These are phyloP conservation scores for Nautilus pompilius DNA, from an alignment of 1,140 invertebrate genomes.

Conservation along the genomic window DNA sequence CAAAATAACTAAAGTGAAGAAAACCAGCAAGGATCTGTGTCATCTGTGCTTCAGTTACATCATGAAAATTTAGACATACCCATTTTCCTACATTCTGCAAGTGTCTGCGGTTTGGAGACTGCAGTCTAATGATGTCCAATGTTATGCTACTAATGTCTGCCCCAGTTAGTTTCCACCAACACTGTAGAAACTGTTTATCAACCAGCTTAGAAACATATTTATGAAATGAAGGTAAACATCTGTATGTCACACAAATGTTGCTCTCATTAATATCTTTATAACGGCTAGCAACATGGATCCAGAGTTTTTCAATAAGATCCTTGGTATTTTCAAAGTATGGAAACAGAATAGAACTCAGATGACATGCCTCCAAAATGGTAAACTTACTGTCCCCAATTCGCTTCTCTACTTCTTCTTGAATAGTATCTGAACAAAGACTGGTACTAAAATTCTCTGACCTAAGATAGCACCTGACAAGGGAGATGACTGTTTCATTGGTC, in stretches of 20 bases:
- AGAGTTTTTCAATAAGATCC: conserved; percentile 64
- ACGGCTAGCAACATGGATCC: conserved; percentile 65
- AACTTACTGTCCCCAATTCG: conserved; percentile 60
- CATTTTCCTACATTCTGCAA: conserved; percentile 61
- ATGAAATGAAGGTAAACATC: conserved; percentile 61
- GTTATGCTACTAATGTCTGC: conserved; percentile 63
- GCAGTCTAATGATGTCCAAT: conserved; percentile 45
- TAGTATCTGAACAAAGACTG: conserved; percentile 5
- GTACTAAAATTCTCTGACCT: conserved; percentile 17
- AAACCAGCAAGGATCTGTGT: conserved; percentile 58
- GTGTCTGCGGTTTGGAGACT: conserved; percentile 53
- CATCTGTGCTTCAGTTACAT: conserved; percentile 62
- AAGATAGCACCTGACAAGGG: conserved; percentile 24
- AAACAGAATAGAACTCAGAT: conserved; percentile 54
- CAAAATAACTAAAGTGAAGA: conserved; percentile 27
- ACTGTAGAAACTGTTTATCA: conserved; percentile 62
- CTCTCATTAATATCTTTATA: conserved; percentile 62
- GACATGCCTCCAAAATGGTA: conserved; percentile 63
- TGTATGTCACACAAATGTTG: conserved; percentile 63
- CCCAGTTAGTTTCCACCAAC: conserved; percentile 62
- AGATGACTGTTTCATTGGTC: conserved; percentile 20
- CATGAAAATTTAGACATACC: conserved; percentile 65
- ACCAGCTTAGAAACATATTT: conserved; percentile 63
- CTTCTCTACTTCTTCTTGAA: conserved; percentile 29
- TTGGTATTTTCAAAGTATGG: conserved; percentile 46